Conservation (phyloP, 2,113 vertebrate species). For the Coturnix japonica region DNA sequence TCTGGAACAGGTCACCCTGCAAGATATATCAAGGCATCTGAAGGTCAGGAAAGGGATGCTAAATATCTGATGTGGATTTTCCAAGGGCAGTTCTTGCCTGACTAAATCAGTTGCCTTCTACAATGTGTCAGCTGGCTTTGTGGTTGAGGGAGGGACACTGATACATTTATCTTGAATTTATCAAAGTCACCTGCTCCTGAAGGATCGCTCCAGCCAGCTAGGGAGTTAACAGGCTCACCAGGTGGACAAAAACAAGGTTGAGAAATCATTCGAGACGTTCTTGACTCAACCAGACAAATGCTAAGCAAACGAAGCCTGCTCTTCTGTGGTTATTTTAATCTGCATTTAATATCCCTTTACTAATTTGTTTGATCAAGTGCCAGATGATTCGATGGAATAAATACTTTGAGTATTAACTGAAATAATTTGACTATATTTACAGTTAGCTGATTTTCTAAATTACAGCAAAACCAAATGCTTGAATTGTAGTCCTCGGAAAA, state of each 20-base stretch:
- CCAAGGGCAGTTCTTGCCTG: background rate
- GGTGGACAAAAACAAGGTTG: rapidly evolving
- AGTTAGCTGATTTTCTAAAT: constrained; percentile 15
- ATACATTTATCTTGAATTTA: background rate
- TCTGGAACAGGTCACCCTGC: background rate
- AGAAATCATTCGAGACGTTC: background rate
- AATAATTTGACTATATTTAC: background rate
- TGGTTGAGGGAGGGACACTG: background rate
- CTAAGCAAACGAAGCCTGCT: background rate
- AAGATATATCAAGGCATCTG: background rate
- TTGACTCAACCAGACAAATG: background rate
- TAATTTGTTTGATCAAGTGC: background rate
- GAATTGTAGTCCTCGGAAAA: background rate
- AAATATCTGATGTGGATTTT: background rate
- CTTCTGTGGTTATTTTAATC: background rate
- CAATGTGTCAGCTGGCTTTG: background rate
- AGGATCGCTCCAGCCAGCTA: background rate
- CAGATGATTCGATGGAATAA: background rate
- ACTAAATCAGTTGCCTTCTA: background rate
- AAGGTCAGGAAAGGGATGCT: background rate
- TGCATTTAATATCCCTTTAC: background rate
- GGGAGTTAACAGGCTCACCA: background rate
- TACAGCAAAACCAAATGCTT: background rate
- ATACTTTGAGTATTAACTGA: background rate
- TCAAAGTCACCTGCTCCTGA: background rate